Evolutionary conservation across 2,888 invertebrate species (phyloP).

Genomic region (Bellardia pandia): DNA sequence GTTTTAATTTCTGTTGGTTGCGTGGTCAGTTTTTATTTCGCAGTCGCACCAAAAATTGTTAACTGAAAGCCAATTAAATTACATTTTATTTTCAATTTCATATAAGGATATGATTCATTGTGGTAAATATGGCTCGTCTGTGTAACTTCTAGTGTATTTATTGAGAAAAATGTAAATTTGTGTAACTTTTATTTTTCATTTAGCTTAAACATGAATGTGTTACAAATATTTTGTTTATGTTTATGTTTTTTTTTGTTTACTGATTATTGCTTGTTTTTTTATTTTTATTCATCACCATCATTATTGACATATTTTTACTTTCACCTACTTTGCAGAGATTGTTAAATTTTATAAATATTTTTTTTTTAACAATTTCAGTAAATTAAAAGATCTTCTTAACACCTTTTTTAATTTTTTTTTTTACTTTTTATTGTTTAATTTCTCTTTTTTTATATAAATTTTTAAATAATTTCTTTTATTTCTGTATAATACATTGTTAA

Average conservation of each 20-base stretch:
- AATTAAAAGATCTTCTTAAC: constrained; percentile 19
- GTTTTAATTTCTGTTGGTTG: constrained; percentile 65
- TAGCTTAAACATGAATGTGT: constrained; percentile 7
- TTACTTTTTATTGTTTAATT: constrained; percentile 10
- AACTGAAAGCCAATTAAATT: constrained; percentile 6
- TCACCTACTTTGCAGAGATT: constrained; percentile 56
- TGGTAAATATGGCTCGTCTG: constrained; percentile 18
- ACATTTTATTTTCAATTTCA: constrained; percentile 6
- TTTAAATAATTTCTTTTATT: constrained; percentile 18
- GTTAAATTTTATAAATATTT: neutral
- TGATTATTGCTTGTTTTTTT: constrained; percentile 16
- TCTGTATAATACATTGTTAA: neutral
- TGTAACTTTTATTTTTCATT: constrained; percentile 53
- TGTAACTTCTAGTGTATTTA: constrained; percentile 27
- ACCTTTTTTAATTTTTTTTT: neutral
- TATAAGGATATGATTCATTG: constrained; percentile 69
- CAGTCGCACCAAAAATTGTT: neutral
- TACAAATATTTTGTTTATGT: constrained; percentile 48
- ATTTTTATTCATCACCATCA: constrained; percentile 6
- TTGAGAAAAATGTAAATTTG: constrained; percentile 36
- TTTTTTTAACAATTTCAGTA: constrained; percentile 28
- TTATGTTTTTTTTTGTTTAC: constrained; percentile 5
- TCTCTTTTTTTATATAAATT: neutral
- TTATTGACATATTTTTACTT: constrained; percentile 64
- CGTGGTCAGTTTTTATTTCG: constrained; percentile 58